Conservation (phyloP, 2,888 invertebrate species). For the Drosophila limbata region DNA sequence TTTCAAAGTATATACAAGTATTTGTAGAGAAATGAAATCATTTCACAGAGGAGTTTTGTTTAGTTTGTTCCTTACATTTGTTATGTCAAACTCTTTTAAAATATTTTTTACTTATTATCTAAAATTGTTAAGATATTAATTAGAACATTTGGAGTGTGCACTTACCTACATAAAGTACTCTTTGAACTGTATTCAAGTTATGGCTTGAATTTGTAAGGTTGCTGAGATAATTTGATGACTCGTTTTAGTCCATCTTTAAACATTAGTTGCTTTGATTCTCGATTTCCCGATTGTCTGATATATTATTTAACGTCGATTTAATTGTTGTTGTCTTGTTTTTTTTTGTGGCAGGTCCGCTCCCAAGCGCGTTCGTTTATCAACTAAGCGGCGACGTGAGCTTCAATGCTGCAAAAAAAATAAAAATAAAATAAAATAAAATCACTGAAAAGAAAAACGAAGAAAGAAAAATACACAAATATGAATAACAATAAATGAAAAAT, state of each 20-base stretch:
- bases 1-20: too few species aligned
- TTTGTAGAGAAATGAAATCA: too few species aligned
- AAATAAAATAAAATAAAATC: constrained; percentile 14
- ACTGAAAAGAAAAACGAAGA: constrained; percentile 6
- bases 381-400: constrained; percentile 62
- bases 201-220: not conserved
- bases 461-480: constrained; percentile 14
- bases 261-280: not conserved
- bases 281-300: constrained; percentile 1
- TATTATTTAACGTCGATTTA: not conserved
- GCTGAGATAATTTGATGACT: not conserved
- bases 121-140: not conserved
- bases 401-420: constrained; percentile 32
- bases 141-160: not conserved
- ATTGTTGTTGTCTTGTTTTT: constrained; percentile 9
- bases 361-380: constrained; percentile 61
- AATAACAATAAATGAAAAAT: constrained; percentile 46
- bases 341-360: constrained; percentile 57
- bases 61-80: not conserved
- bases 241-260: not conserved
- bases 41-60: too few species aligned
- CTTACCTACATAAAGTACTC: not conserved
- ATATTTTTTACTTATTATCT: not conserved
- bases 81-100: not conserved
- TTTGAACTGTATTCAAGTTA: not conserved